Base-by-base conservation (phyloP, 1,140 invertebrate genomes). In the Nylanderia fulva region DNA sequence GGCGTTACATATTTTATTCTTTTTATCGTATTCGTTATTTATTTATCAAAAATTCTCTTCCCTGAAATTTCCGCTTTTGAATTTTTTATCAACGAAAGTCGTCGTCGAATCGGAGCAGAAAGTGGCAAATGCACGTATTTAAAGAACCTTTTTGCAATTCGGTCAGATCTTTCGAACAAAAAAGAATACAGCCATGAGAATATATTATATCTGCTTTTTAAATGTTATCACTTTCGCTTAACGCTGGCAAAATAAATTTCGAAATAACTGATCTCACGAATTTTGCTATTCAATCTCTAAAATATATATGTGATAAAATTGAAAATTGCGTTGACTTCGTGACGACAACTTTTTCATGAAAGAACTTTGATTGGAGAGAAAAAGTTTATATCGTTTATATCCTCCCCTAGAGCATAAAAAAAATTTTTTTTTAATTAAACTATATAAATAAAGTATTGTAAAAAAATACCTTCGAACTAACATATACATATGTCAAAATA, bases 81-180 rank as follows among this genome's bases (percentile, higher is more conserved):
- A 3, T 69, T 45, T 58, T n/a, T 13, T 52, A 48, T 45, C 66
- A 33, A 18, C 8, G 36, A 58, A 58, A 27, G n/a, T 58, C 48
- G 5, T 80, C 64, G 24, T 82, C 48, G 33, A 71, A 58, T 18
- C 24, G 66, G n/a, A 58, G 36, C 15, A 13, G 24, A 48, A 60
- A 42, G 29, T 42, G 64, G 8, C 48, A 18, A 80, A 15, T 21
- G 58, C 74, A 21, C 60, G n/a, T n/a, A n/a, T n/a, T 77, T 63
- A 18, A 42, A 71, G 66, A n/a, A 45, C 13, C 63, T 39, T 80
- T 36, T 33, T 68, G 45, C 61, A 69, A 9, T 18, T 52, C 13
- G 42, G 2, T 21, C 42, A 15, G 13, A 82, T 33, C 24, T 72
- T 58, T 13, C 27, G 13, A 21, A 42, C 45, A 24, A 45, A 54